Conservation (phyloP, 2,113 vertebrate species). For the Ibidorhyncha struthersii region DNA sequence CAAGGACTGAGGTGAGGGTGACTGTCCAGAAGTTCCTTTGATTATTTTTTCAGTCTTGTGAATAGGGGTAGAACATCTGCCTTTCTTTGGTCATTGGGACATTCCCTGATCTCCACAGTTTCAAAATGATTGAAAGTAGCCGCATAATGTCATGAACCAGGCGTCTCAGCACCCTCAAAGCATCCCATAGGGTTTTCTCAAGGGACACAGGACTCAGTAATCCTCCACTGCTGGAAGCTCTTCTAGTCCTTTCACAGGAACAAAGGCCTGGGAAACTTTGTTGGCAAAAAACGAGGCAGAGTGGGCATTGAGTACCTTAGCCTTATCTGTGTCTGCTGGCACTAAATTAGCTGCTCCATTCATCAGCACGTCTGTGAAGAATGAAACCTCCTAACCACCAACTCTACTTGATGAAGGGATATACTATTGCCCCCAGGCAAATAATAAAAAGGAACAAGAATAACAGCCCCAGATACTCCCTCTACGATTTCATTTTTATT, state of each 20-base stretch:
- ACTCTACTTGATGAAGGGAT: neutral
- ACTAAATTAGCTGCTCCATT: neutral
- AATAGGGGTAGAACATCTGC: neutral
- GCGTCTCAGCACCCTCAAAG: neutral
- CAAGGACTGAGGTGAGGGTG: neutral
- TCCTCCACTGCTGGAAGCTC: neutral
- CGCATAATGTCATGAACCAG: neutral
- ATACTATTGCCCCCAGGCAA: neutral
- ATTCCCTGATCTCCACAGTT: neutral
- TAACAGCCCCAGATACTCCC: neutral
- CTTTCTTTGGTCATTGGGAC: neutral
- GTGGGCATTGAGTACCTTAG: neutral
- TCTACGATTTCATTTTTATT: neutral
- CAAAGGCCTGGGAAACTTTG: neutral
- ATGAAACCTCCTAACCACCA: neutral
- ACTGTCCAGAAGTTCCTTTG: neutral
- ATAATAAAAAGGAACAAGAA: neutral
- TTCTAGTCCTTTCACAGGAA: neutral
- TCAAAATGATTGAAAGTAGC: neutral
- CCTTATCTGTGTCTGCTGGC: neutral
- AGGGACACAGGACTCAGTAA: neutral
- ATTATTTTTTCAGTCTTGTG: neutral
- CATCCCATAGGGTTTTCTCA: neutral
- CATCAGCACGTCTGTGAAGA: neutral
- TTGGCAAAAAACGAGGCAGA: neutral